Base-by-base conservation (phyloP, 1,140 invertebrate species). In the Anastrepha obliqua region DNA sequence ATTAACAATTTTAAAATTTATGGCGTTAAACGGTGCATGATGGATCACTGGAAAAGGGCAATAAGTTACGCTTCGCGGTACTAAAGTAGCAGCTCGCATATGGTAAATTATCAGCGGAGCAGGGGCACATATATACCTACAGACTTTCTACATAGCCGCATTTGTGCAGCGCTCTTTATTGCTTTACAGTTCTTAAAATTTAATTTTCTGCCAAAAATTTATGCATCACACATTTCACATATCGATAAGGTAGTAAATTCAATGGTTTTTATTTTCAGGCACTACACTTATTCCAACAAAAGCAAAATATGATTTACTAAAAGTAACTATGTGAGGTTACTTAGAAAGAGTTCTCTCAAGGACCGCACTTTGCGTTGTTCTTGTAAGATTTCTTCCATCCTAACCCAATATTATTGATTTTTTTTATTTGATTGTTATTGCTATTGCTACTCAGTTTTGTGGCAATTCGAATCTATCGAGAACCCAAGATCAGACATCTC, bases 1-100 rank as follows among this genome's bases (percentile, higher is more conserved):
- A 62, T 13, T 67, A 81, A 89, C 65, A 89, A 90, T 89, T 87
- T 86, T 87, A 87, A 58, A 55, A 81, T 81, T 81, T 81, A 81
- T 81, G 74, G 74, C 74, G 74, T 81, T 81, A 81, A 81, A 81
- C 74, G 74, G 74, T 81, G 74, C 74, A 81, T 81, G 74, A 81
- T 81, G 74, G 74, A 81, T 81, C 74, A 81, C 74, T 81, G 74
- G 74, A 81, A 81, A 81, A 81, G 51, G 74, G 74, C 74, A 81
- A 81, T 81, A 81, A 81, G 74, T 81, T 81, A 81, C 74, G 74
- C 74, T 81, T 81, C 74, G 74, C 74, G 74, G 74, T 81, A 81
- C 74, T 81, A 81, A 55, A 81, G 74, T 55, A 81, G 74, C 74
- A 81, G 20, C 44, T 55, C 51, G 47, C 47, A 3, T 78, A 7